A percentile compares a stretch with the other conserved stretches of the same genome.
phyloP scores from a whole-genome alignment of 2,113 vertebrate species.

The Ailuropoda melanoleuca region DNA sequence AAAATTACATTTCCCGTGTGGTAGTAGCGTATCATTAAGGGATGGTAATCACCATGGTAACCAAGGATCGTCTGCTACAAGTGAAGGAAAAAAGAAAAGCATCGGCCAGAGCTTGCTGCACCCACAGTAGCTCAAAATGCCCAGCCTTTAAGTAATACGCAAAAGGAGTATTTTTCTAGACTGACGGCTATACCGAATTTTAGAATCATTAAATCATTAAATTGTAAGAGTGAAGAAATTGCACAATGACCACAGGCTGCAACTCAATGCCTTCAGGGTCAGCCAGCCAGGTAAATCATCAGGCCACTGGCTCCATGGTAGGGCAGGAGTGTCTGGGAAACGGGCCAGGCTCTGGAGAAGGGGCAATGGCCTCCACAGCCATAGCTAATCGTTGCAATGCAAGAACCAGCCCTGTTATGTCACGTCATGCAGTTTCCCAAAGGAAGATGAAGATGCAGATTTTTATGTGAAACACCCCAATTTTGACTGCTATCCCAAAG shows the following conservation, averaged over 20 bases:
- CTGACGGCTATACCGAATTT: background rate
- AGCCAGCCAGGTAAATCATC: background rate
- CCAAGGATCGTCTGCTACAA: slow-evolving; percentile 35
- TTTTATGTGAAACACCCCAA: background rate
- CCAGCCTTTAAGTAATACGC: slow-evolving; percentile 22
- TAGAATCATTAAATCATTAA: slow-evolving; percentile 6
- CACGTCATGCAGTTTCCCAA: background rate
- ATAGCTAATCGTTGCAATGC: background rate
- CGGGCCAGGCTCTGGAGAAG: background rate
- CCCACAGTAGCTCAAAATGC: slow-evolving; percentile 30
- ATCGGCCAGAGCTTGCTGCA: slow-evolving; percentile 18
- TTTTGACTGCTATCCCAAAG: background rate
- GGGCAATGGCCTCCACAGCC: background rate
- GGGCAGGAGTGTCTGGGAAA: background rate
- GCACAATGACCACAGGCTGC: background rate
- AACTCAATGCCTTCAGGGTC: background rate
- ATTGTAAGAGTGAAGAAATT: background rate
- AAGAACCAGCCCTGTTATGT: too few relatives aligned
- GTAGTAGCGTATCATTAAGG: slow-evolving; percentile 39
- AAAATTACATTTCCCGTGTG: slow-evolving; percentile 43
- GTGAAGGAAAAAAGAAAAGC: slow-evolving; percentile 56
- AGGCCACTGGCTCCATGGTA: accelerated
- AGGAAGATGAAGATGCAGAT: background rate
- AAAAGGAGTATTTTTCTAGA: slow-evolving; percentile 32
- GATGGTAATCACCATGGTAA: slow-evolving; percentile 69